phyloP scores from a whole-genome alignment of 2,888 invertebrate genomes.

The Lasioglossum zephyrum region DNA sequence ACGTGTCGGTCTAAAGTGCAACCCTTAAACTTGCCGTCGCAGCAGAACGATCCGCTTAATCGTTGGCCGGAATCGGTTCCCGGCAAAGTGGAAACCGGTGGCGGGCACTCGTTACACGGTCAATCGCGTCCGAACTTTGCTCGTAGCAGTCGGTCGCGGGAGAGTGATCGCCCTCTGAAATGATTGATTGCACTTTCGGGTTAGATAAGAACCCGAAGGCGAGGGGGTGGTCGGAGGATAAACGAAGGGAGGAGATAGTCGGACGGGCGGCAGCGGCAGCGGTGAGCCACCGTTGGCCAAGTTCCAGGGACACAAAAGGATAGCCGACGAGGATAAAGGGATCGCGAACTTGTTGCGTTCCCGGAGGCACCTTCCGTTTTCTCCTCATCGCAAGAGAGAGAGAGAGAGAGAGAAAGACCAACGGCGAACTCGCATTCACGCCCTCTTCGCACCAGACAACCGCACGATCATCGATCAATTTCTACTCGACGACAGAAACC shows the following conservation, averaged over 20 bases:
- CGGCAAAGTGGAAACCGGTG: not conserved
- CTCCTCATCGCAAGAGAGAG: slow-evolving; percentile 35
- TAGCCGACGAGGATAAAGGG: slow-evolving; percentile 56
- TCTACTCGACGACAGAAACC: slow-evolving; percentile 14
- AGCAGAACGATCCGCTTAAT: not conserved
- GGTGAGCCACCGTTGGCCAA: slow-evolving; percentile 70
- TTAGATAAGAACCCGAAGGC: slow-evolving; percentile 17
- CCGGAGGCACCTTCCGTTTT: slow-evolving; percentile 56
- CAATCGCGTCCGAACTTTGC: slow-evolving; percentile 33
- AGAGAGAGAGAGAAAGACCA: not conserved
- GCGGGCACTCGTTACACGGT: slow-evolving; percentile 25
- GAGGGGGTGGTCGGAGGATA: slow-evolving; percentile 24
- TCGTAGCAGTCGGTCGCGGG: not conserved
- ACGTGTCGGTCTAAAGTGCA: not conserved
- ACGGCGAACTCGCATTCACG: slow-evolving; percentile 47
- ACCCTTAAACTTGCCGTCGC: not conserved
- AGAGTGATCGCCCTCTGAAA: slow-evolving; percentile 36
- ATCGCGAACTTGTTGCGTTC: slow-evolving; percentile 75
- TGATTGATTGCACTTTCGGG: slow-evolving; percentile 45
- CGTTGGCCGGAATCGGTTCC: not conserved
- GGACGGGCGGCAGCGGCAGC: slow-evolving; percentile 23
- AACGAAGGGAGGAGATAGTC: not conserved
- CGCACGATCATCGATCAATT: slow-evolving; percentile 62
- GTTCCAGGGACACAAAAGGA: slow-evolving; percentile 75
- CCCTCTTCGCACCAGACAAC: slow-evolving; percentile 49